phyloP scores from a whole-genome alignment of 1,140 invertebrate species.

The Bombus polaris region DNA sequence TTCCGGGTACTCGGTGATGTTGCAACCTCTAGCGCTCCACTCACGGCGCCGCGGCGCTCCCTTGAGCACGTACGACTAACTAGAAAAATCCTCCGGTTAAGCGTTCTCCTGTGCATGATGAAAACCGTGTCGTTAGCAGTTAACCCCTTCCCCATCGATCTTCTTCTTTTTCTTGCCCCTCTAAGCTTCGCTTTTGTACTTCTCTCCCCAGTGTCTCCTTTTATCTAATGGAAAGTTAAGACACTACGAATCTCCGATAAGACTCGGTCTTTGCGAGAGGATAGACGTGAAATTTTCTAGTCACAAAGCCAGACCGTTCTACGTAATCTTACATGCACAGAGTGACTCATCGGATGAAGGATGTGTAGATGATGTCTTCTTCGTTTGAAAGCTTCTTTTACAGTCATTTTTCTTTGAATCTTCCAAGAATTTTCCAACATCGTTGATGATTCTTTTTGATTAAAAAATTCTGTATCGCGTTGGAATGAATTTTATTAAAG shows the following conservation, averaged over 20 bases:
- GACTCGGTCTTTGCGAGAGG: too few relatives aligned
- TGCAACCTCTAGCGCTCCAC: slow-evolving; percentile 51
- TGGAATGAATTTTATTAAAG: too few relatives aligned
- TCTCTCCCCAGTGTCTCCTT: background rate
- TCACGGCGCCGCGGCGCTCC: slow-evolving; percentile 28
- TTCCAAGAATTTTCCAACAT: too few relatives aligned
- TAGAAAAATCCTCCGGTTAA: slow-evolving; percentile 68
- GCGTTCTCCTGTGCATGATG: slow-evolving; percentile 61
- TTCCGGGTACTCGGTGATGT: slow-evolving; percentile 43
- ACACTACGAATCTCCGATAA: background rate
- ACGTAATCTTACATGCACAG: too few relatives aligned
- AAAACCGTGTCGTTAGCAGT: slow-evolving; percentile 71
- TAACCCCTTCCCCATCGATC: slow-evolving; percentile 35
- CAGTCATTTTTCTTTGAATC: too few relatives aligned
- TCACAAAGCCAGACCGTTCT: background rate
- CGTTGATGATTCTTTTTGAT: too few relatives aligned
- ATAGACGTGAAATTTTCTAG: background rate
- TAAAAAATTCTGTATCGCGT: too few relatives aligned
- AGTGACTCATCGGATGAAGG: too few relatives aligned
- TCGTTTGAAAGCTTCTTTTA: too few relatives aligned
- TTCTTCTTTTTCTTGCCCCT: too few relatives aligned
- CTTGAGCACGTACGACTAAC: slow-evolving; percentile 70
- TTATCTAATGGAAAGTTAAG: background rate
- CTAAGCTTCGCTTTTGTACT: background rate
- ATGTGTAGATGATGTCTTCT: too few relatives aligned